Percentiles rank a stretch among this genome's conserved stretches.
These are phyloP conservation scores for Cyprinus carpio DNA, from an alignment of 2,113 vertebrate species.

Conservation along the genomic window DNA sequence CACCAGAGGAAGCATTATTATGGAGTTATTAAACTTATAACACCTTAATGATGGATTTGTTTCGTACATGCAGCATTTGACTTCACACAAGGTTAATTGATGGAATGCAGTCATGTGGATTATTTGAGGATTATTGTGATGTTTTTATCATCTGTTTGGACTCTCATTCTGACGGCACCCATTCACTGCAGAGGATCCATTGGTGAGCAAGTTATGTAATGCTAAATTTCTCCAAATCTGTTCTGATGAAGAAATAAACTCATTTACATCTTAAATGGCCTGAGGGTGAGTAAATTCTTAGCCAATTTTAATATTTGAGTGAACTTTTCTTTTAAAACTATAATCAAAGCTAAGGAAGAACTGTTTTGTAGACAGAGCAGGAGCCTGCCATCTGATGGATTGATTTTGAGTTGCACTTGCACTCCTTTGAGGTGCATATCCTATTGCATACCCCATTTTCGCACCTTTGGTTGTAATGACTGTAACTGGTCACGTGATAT, in stretches of 20 bases:
- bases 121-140: no score
- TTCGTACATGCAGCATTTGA: neutral
- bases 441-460: neutral
- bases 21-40: no score
- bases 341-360: no score
- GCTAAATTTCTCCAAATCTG: no score
- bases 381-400: neutral
- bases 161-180: neutral
- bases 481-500: neutral
- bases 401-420: neutral
- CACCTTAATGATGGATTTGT: no score
- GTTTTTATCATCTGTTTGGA: neutral
- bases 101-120: neutral
- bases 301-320: no score
- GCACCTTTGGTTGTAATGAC: neutral
- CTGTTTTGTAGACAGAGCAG: neutral
- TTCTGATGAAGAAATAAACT: no score
- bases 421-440: neutral
- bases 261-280: no score
- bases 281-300: no score
- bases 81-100: neutral
- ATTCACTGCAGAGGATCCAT: no score
- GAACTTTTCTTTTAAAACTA: no score
- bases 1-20: neutral
- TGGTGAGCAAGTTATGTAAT: no score